Evolutionary conservation across 2,888 invertebrate species (phyloP).

Genomic region (Erebia epiphron): DNA sequence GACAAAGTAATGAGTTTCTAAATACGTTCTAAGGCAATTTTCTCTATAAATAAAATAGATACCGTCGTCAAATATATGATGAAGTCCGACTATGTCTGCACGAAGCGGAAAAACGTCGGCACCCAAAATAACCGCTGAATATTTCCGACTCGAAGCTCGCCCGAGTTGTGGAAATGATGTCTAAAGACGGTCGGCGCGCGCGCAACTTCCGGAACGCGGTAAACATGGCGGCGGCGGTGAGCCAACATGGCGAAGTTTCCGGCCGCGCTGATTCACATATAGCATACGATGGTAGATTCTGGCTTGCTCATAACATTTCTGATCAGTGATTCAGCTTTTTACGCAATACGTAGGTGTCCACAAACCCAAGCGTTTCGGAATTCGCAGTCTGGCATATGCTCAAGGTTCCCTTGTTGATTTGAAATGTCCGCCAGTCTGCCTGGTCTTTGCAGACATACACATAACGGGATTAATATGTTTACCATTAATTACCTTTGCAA

Average conservation of each 20-base stretch:
- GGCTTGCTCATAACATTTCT: constrained; percentile 79
- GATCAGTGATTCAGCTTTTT: constrained; percentile 74
- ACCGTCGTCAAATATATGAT: constrained; percentile 73
- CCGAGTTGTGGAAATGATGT: constrained; percentile 73
- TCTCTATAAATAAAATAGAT: constrained; percentile 68
- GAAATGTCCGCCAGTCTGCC: constrained; percentile 42
- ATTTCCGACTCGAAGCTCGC: constrained; percentile 75
- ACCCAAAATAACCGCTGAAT: constrained; percentile 74
- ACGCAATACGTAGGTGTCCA: constrained; percentile 71
- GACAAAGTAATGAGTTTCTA: constrained; percentile 63
- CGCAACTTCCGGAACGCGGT: constrained; percentile 80
- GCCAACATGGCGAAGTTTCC: constrained; percentile 81
- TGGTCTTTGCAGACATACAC: constrained; percentile 26
- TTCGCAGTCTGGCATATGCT: constrained; percentile 59
- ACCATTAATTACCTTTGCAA: constrained; percentile 16
- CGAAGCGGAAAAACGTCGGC: constrained; percentile 77
- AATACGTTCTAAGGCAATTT: constrained; percentile 62
- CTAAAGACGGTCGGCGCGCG: constrained; percentile 78
- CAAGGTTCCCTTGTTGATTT: constrained; percentile 44
- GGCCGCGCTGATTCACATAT: constrained; percentile 76
- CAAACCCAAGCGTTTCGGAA: constrained; percentile 58
- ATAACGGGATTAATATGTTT: constrained; percentile 19
- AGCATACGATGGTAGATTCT: constrained; percentile 61
- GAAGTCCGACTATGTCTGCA: constrained; percentile 73
- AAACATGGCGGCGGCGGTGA: constrained; percentile 76